These are phyloP conservation scores for Microctonus hyperodae DNA, from an alignment of 2,888 invertebrate genomes.

Conservation along the genomic window DNA sequence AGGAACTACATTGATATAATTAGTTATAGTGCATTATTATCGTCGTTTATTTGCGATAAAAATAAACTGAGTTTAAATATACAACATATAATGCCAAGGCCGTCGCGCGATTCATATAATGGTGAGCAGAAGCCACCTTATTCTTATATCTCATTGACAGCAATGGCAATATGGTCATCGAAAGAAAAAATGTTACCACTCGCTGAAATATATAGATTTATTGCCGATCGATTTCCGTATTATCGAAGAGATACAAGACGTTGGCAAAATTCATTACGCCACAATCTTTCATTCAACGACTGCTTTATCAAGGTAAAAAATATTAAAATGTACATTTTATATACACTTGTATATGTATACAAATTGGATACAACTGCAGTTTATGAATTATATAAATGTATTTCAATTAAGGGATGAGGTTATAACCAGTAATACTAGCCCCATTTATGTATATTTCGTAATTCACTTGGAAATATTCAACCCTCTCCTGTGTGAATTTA, in stretches of 20 bases:
- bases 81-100: conserved; percentile 83
- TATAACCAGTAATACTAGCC: neutral
- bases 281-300: conserved; percentile 95
- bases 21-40: neutral
- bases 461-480: neutral
- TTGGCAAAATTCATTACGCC: conserved; percentile 80
- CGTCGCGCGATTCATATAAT: conserved; percentile 89
- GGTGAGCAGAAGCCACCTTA: conserved; percentile 99
- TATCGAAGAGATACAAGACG: conserved; percentile 83
- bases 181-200: conserved; percentile 93
- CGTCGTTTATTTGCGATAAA: neutral
- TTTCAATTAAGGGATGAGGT: neutral
- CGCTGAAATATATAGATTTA: conserved; percentile 90
- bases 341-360: no score
- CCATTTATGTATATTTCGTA: neutral
- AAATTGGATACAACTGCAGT: no score
- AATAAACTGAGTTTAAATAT: neutral
- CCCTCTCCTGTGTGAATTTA: neutral
- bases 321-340: neutral
- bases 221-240: conserved; percentile 88
- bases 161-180: conserved; percentile 99
- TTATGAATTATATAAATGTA: neutral
- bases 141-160: conserved; percentile 97
- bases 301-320: conserved; percentile 86
- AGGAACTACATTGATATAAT: conserved; percentile 27